Evolutionary conservation across 23 tunicate species (phyloP), one percentile per base, ranked within the genome.

Genomic region (Trididemnum clinides): DNA sequence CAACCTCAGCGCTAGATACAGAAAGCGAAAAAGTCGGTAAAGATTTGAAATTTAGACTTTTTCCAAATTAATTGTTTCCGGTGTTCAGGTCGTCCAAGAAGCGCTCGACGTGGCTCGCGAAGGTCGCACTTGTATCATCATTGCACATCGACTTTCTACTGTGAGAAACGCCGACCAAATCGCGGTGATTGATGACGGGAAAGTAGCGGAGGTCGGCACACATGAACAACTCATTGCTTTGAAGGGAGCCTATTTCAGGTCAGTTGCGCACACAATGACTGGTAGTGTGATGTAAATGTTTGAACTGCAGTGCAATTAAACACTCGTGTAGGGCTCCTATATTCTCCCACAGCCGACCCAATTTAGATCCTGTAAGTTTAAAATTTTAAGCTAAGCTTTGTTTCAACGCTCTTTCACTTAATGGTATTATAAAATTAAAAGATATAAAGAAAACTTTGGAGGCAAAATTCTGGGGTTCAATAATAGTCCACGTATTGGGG

Each of bases 131-230:
- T 51, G 83, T 62, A 90, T 90, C 62, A 44, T 86, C 33, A 86
- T 90, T 29, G 95, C 95, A 7, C 95, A 90, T 38, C 89, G 95
- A 26, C 39, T 90, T 18, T 90, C 95, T n/a, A 90, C 95, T 7
- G 69, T 90, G 33, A 79, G 64, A 36, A 90, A 86, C 75, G 90
- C 90, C 2, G 95, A 90, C 58, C 64, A 64, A 28, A 90, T 90
- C 44, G 90, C 90, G 3, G 95, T 90, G 5, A 75, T 89, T 36
- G 94, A 89, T 19, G 85, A 89, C 36, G 94, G 94, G 37, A 78
- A 59, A 0, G 82, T 90, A 18, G 90, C 77, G 12, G 95, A 90
- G 71, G 51, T 62, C 39, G 95, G 95, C 37, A 80, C 75, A 12
- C 95, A 90, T 36, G 70, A 86, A 4, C 87, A 90, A 23, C 77